Evolutionary conservation across 2,113 vertebrate genomes (phyloP).

Genomic region (Thoracochromis brauschi): DNA sequence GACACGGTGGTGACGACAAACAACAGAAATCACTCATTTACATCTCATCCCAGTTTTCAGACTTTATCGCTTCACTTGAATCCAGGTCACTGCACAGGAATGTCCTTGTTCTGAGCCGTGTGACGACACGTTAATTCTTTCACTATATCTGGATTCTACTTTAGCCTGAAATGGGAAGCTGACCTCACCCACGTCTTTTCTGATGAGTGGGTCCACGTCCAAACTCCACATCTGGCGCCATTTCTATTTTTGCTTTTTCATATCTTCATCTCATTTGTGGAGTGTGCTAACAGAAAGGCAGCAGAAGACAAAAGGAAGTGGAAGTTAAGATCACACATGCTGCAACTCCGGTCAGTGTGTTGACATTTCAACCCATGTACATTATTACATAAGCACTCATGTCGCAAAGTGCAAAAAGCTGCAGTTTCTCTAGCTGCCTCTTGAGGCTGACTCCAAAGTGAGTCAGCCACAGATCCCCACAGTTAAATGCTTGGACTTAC

Average conservation of each 20-base stretch:
- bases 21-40: background rate
- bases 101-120: background rate
- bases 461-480: background rate
- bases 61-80: background rate
- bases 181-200: background rate
- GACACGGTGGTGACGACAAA: background rate
- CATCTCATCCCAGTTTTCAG: background rate
- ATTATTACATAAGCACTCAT: background rate
- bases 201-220: background rate
- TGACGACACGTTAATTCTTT: background rate
- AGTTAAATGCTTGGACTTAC: background rate
- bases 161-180: background rate
- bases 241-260: background rate
- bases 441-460: background rate
- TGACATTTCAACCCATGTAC: background rate
- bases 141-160: background rate
- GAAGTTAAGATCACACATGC: background rate
- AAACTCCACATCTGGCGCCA: fast-evolving
- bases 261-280: background rate
- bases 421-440: background rate
- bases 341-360: background rate
- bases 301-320: background rate
- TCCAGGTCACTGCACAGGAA: background rate
- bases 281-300: background rate
- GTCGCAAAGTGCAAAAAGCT: background rate